Conservation (phyloP, 2,113 vertebrate genomes). For the Podarcis cretensis region DNA sequence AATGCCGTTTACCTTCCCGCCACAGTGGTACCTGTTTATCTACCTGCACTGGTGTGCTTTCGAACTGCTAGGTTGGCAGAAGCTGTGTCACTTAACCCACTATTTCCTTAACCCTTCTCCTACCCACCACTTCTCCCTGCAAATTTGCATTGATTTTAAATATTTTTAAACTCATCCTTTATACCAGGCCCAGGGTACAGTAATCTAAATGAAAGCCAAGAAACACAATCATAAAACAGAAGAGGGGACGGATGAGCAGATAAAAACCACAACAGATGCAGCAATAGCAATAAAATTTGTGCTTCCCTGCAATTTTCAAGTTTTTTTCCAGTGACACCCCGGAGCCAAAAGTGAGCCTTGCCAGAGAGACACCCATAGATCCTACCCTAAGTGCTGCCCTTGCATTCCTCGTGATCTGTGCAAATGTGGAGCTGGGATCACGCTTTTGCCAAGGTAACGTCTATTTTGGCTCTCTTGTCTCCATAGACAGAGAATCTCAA, state of each 20-base stretch:
- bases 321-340: background rate
- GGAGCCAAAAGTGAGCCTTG: background rate
- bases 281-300: no score
- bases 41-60: no score
- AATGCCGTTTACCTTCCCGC: no score
- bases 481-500: background rate
- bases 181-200: no score
- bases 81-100: no score
- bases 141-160: background rate
- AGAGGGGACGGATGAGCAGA: no score
- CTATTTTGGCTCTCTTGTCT: conserved; percentile 11
- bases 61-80: no score
- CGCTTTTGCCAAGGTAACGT: background rate
- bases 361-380: background rate
- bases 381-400: background rate
- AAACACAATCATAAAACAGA: no score
- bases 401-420: background rate
- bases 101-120: background rate
- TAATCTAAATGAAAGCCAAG: no score
- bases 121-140: background rate
- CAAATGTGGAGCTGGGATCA: background rate
- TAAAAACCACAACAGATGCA: no score
- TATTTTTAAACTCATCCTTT: no score
- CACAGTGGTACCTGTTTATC: no score
- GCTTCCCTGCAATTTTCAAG: background rate